Evolutionary conservation across 2,888 invertebrate species (phyloP), one percentile per base, ranked within the genome.

Genomic region (Noctua pronuba): DNA sequence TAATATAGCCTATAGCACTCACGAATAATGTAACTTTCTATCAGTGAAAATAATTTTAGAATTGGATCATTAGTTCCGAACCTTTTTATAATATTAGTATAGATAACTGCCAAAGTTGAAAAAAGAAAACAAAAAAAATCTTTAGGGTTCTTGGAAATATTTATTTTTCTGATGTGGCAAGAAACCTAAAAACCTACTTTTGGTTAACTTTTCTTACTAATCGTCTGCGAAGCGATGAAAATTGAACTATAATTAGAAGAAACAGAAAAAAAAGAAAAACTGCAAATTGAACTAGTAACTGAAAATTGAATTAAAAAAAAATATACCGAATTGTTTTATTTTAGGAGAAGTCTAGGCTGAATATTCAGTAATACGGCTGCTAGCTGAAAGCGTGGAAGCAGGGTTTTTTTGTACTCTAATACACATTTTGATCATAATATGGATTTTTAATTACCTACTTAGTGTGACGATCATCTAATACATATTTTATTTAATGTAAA

Each of bases 401-500:
- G n/a, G 35, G 46, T 28, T 35, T 72, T 66, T 28, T 13, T 46
- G 24, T 62, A 41, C 2, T 0, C 11, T 21, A 31, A 62, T n/a
- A 2, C n/a, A 28, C n/a, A n/a, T n/a, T 44, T 8, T 75, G 2
- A 38, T 7, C 41, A 75, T 31, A 6, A 21, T 75, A 41, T 16
- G 13, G 2, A 16, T 31, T 49, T 49, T n/a, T 52, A 35, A 64
- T 52, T 28, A 52, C 31, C 18, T 44, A 65, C 35, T 76, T 65
- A 18, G 13, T 28, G 18, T 55, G 65, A 65, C 28, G 35, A 77
- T 77, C 31, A 13, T 49, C n/a, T 52, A 6, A 21, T 60, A 77
- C 31, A 67, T 62, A 52, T 41, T 75, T 1, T n/a, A 31, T 52
- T n/a, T n/a, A n/a, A 52, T 70, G n/a, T 62, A 18, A 79, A 24